Conservation (phyloP, 2,888 invertebrate species). For the Epiblema foenella region DNA sequence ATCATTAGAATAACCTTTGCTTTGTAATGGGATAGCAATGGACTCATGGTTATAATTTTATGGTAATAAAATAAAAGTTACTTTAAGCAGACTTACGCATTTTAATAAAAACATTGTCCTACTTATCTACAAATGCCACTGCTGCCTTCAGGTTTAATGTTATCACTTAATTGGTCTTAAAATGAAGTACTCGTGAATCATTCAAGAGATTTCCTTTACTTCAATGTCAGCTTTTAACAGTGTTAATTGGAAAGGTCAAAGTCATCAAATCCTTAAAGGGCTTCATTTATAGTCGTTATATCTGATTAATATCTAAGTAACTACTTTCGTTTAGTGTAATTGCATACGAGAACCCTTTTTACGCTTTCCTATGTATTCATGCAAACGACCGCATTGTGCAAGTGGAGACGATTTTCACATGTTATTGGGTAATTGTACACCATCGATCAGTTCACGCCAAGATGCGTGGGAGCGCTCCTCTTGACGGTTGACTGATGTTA, state of each 20-base stretch:
- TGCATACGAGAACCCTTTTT: not conserved
- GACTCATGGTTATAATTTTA: conserved; percentile 37
- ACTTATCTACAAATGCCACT: conserved; percentile 17
- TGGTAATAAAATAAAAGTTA: conserved; percentile 11
- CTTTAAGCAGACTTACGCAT: not conserved
- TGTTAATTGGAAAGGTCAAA: conserved; percentile 3
- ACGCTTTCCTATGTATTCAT: conserved; percentile 13
- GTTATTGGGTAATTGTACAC: conserved; percentile 62
- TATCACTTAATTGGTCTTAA: conserved; percentile 1
- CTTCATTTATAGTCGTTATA: not conserved
- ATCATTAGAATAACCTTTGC: conserved; percentile 65
- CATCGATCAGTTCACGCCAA: conserved; percentile 62
- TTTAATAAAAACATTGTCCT: conserved; percentile 5
- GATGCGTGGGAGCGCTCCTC: conserved; percentile 71
- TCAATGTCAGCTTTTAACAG: conserved; percentile 10
- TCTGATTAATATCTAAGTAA: too few species aligned
- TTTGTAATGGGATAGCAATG: conserved; percentile 52
- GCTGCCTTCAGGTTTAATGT: conserved; percentile 5
- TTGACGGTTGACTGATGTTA: conserved; percentile 80
- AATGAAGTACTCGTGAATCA: conserved; percentile 3
- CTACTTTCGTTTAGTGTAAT: not conserved
- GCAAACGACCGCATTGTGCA: conserved; percentile 29
- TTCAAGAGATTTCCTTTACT: not conserved
- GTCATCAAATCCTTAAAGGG: not conserved
- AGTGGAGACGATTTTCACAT: conserved; percentile 52